Evolutionary conservation across 2,797 vertebrate genomes (phyloP).

Genomic region (Enteromius unitaeniatus): DNA sequence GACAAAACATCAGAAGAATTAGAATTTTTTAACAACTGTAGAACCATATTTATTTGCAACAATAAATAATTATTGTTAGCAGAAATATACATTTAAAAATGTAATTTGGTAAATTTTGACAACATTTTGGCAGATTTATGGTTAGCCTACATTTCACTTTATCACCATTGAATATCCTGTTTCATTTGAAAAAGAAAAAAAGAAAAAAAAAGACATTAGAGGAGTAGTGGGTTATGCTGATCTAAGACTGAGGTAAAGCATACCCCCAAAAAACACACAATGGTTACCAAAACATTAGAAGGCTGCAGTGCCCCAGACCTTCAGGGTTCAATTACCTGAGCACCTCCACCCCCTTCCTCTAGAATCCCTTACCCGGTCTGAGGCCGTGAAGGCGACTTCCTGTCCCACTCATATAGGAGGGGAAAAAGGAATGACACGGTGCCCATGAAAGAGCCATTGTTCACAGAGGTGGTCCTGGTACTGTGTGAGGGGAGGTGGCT

Average conservation of each 20-base stretch:
- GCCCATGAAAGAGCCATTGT: constrained; percentile 81
- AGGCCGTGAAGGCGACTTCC: constrained; percentile 47
- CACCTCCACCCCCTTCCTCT: constrained; percentile 38
- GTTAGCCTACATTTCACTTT: neutral
- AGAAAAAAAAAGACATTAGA: neutral
- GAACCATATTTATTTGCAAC: neutral
- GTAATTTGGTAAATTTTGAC: neutral
- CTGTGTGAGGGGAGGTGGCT: constrained; percentile 54
- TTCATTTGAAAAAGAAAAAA: neutral
- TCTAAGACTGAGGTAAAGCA: constrained; percentile 1
- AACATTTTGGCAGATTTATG: neutral
- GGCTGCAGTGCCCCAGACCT: constrained; percentile 35
- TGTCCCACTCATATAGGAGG: constrained; percentile 52
- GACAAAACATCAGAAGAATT: neutral
- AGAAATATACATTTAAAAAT: neutral
- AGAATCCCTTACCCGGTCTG: constrained; percentile 29
- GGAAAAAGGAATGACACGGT: constrained; percentile 60
- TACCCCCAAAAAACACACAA: constrained; percentile 35
- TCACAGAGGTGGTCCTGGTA: constrained; percentile 78
- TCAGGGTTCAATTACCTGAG: constrained; percentile 57
- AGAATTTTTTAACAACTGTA: neutral
- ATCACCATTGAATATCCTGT: neutral
- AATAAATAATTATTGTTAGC: neutral
- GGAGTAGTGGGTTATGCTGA: neutral
- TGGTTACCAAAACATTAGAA: constrained; percentile 18